Conservation (phyloP, 2,888 invertebrate species). For the Ornithoptera priamus region DNA sequence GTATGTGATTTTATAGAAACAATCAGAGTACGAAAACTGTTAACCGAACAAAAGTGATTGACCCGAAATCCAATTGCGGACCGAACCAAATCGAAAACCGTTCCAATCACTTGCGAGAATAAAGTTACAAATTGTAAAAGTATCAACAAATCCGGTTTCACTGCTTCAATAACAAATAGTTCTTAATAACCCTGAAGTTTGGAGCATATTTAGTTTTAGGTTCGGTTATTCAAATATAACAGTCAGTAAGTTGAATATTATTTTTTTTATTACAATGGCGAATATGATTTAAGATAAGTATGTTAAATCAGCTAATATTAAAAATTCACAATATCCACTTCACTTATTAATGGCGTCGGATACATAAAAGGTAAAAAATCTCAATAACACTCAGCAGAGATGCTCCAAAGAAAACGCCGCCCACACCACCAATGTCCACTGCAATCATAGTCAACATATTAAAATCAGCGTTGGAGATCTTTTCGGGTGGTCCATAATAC, state of each 20-base stretch:
- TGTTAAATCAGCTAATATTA: too few species aligned
- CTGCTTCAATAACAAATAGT: not conserved
- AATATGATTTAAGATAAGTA: too few species aligned
- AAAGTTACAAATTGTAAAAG: conserved; percentile 8
- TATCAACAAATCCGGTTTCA: conserved; percentile 3
- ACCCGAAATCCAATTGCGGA: conserved; percentile 11
- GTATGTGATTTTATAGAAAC: not conserved
- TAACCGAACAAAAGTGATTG: conserved; percentile 11
- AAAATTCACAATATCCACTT: too few species aligned
- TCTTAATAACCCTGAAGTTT: too few species aligned
- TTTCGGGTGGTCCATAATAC: too few species aligned
- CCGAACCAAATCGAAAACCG: conserved; percentile 14
- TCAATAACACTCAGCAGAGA: conserved; percentile 80
- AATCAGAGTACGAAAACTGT: conserved; percentile 8
- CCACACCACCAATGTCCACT: conserved; percentile 82
- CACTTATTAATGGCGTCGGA: conserved; percentile 45
- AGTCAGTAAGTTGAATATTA: too few species aligned
- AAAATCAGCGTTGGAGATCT: not conserved
- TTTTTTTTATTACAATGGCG: too few species aligned
- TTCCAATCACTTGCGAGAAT: conserved; percentile 19
- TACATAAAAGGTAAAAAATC: conserved; percentile 76
- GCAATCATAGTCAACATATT: conserved; percentile 41
- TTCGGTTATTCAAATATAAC: too few species aligned
- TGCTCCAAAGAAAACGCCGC: conserved; percentile 82
- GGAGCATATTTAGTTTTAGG: too few species aligned